These are phyloP conservation scores for Colius striatus DNA, from an alignment of 2,113 vertebrate genomes.

Conservation along the genomic window DNA sequence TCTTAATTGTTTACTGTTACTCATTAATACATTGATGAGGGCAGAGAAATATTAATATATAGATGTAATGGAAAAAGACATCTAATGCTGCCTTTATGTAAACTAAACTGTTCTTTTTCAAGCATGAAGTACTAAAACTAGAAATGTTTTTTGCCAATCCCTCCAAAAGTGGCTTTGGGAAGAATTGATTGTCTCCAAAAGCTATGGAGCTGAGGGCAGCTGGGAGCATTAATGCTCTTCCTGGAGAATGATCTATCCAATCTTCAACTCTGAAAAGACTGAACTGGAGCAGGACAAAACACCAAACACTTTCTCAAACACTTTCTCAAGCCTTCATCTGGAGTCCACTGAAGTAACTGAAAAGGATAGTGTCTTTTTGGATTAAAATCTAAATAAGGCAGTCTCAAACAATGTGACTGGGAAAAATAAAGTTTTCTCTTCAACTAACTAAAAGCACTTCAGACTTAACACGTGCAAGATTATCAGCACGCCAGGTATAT, in stretches of 20 bases:
- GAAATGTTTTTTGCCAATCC: background rate
- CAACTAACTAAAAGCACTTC: background rate
- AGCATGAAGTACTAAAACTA: background rate
- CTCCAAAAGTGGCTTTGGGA: background rate
- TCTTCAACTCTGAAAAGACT: background rate
- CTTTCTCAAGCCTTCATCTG: background rate
- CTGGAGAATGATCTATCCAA: background rate
- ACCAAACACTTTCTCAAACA: background rate
- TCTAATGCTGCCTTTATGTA: background rate
- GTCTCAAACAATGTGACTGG: background rate
- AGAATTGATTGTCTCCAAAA: background rate
- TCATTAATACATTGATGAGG: background rate
- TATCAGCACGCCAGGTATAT: background rate
- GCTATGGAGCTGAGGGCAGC: background rate
- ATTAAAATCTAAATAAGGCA: background rate
- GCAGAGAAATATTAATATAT: background rate
- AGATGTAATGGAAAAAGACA: background rate
- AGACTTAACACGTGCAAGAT: background rate
- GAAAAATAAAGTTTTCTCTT: background rate
- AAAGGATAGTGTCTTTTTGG: background rate
- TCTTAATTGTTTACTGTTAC: background rate
- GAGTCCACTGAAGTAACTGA: background rate
- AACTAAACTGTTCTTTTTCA: background rate
- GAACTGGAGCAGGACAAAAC: background rate
- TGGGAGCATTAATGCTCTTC: background rate